Evolutionary conservation across 2,113 vertebrate species (phyloP), one percentile per base, ranked within the genome.

Genomic region (Varanus salvator): DNA sequence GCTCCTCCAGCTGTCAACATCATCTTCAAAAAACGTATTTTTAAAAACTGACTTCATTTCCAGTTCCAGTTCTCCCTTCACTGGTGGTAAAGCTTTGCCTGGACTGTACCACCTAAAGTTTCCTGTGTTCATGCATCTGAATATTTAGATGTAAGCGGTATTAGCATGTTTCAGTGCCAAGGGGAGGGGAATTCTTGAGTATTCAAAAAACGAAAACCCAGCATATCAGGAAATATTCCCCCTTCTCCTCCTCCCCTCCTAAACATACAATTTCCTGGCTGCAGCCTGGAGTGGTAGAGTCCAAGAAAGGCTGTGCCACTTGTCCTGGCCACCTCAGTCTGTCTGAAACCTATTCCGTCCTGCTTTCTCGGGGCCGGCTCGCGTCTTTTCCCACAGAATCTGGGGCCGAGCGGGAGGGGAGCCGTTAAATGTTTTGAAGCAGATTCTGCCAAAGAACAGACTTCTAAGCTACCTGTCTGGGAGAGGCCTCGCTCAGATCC

Each of bases 361-460:
- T 0, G 52, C 0, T 0, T 3, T 68, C 27, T 50, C 9, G 27
- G 60, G 17, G 57, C 50, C 69, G 34, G 31, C 1, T 0, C 50
- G n/a, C 17, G 0, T 31, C 14, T 23, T 11, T 72, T 87, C 52
- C 14, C 27, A 57, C 44, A 34, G 54, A 1, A 76, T 64, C 54
- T 15, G 1, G 34, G 34, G 14, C 25, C 52, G 85, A 44, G 14
- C 19, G 66, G 21, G 66, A 44, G 38, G 38, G 38, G 38, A 44
- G 38, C 38, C 1, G 7, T 86, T 86, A 48, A 44, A 48, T 83
- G 85, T 34, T 68, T 21, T 85, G 68, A 90, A 87, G 80, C 66
- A 87, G 90, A 90, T 0, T 64, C 52, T 0, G 1, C 74, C 4
- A 17, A 0, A 52, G 27, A 76, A 52, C 27, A 21, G 29, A 6